Percentiles rank a stretch among this genome's conserved stretches.
These are phyloP conservation scores for Psittacula derbiana DNA, from an alignment of 2,797 vertebrate species.

Conservation along the genomic window DNA sequence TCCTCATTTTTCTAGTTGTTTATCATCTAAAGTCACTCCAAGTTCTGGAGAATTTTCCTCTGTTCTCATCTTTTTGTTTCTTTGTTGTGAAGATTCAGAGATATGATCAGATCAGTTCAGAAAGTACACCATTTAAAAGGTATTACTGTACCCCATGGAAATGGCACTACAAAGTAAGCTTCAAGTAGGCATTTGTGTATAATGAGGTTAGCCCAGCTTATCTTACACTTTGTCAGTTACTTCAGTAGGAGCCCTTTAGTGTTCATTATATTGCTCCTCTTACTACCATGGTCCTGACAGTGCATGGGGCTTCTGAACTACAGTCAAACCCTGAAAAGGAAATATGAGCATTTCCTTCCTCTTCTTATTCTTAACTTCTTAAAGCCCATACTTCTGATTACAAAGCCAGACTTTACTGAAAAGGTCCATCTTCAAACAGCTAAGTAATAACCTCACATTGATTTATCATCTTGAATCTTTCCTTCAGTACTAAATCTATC, in stretches of 20 bases:
- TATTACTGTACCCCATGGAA: neutral
- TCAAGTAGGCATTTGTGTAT: neutral
- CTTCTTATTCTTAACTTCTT: neutral
- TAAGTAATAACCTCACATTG: neutral
- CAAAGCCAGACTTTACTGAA: constrained; percentile 6
- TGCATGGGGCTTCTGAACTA: neutral
- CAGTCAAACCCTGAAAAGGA: neutral
- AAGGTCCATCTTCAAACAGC: constrained; percentile 6
- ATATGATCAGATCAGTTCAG: neutral
- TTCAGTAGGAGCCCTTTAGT: neutral
- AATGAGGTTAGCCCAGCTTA: neutral
- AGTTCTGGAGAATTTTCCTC: neutral
- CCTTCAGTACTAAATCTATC: neutral
- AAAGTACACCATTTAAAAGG: neutral
- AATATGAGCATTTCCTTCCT: constrained; percentile 13
- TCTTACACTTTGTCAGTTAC: neutral
- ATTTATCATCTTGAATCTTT: constrained; percentile 45
- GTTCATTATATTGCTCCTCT: neutral
- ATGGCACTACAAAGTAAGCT: neutral
- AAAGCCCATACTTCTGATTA: neutral
- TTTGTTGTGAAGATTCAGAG: neutral
- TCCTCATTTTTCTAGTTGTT: neutral
- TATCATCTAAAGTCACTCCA: neutral
- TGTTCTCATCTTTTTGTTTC: neutral
- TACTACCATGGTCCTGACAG: neutral